Evolutionary conservation across 1,140 invertebrate genomes (phyloP), one percentile per base, ranked within the genome.

Genomic region (Hypsibius dujardini): DNA sequence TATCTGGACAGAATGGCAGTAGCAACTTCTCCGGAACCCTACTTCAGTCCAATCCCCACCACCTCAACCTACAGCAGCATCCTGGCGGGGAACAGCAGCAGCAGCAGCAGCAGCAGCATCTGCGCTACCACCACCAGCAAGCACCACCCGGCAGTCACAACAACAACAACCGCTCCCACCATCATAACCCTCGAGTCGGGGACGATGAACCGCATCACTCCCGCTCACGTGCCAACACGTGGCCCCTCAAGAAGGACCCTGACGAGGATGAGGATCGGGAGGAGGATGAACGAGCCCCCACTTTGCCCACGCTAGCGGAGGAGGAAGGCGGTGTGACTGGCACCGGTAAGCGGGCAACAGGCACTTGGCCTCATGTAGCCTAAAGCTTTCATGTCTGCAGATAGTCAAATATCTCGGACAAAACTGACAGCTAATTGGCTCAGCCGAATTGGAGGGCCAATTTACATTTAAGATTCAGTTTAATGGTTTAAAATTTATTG

Each of bases 151-250:
- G 28, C 28, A 28, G 28, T 28, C 28, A 28, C 28, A 28, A 28
- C 28, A 28, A 28, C 28, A 28, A 28, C 28, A 28, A 28, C 28
- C 28, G 28, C 28, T n/a, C 50, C n/a, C 50, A n/a, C 7, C 50
- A 56, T 56, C 50, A n/a, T n/a, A 12, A 45, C 42, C 42, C 62
- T 45, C 3, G 3, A 15, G 12, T 12, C 62, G 12, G 3, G 62
- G 62, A 12, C 12, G 42, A 45, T 15, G 62, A 12, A 3, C 62
- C 62, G 3, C 62, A 56, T n/a, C 7, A 45, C 3, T 45, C 62
- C 62, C 62, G 62, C 42, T 42, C 42, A 12, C 62, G 62, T 15
- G 62, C 62, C 62, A 67, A 67, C 62, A 67, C 62, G 3, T 67
- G 62, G 62, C 62, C 62, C 3, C 12, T 67, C 12, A 67, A 67